Conservation (phyloP, 2,113 vertebrate genomes). For the Scortum barcoo region DNA sequence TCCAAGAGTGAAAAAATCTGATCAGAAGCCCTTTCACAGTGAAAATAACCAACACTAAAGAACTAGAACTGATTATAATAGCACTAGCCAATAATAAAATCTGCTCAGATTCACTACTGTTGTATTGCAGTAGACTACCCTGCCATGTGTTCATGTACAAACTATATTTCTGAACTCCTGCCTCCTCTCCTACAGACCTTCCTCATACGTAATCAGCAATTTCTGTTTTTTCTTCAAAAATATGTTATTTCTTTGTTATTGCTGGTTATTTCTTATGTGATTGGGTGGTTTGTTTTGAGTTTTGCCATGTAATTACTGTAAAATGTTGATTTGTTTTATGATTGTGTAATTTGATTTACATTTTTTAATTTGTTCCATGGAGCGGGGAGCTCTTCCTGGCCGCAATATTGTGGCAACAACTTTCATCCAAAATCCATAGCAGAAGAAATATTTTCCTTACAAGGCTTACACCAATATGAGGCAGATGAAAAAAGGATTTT, state of each 20-base stretch:
- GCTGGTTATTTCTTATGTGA: neutral
- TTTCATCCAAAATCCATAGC: conserved; percentile 19
- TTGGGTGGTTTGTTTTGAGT: conserved; percentile 2
- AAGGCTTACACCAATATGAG: conserved; percentile 1
- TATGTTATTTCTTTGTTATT: neutral
- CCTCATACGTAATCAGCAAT: neutral
- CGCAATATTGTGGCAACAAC: conserved; percentile 20
- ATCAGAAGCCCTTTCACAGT: neutral
- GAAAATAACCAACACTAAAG: neutral
- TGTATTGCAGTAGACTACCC: neutral
- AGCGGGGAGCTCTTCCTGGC: neutral
- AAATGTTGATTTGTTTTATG: neutral
- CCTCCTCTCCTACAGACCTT: neutral
- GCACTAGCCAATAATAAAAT: neutral
- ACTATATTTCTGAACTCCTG: neutral
- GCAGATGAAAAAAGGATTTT: conserved; percentile 29
- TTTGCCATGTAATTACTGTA: neutral
- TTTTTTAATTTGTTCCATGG: conserved; percentile 2
- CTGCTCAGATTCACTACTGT: neutral
- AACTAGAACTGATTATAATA: neutral
- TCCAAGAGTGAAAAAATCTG: neutral
- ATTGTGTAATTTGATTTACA: neutral
- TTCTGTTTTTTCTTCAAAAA: neutral
- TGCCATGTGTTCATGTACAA: neutral
- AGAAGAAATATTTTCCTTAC: conserved; percentile 15